phyloP scores from a whole-genome alignment of 2,797 vertebrate species.

The Triplophysa bombifrons region DNA sequence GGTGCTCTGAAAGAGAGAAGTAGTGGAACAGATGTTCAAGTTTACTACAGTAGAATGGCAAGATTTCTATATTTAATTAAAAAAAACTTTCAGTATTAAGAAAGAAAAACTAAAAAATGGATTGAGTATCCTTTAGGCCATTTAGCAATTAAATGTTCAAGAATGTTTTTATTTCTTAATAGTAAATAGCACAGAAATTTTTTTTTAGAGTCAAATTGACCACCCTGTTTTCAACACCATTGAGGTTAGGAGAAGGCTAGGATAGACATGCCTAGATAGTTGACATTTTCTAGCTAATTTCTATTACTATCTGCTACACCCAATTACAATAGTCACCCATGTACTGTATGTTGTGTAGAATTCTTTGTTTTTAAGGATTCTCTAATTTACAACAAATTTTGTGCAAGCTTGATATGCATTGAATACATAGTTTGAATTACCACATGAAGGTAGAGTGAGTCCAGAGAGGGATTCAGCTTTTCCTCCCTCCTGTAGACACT shows the following conservation, averaged over 20 bases:
- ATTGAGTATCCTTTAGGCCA: too few relatives aligned
- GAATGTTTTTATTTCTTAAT: too few relatives aligned
- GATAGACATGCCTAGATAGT: neutral
- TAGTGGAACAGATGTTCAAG: neutral
- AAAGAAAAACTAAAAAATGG: too few relatives aligned
- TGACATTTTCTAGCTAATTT: neutral
- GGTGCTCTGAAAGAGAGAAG: slow-evolving; percentile 76
- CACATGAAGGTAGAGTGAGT: slow-evolving; percentile 87
- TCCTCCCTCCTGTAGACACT: slow-evolving; percentile 83
- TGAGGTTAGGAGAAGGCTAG: neutral
- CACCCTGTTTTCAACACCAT: neutral
- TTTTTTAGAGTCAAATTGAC: neutral
- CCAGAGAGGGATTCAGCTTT: slow-evolving; percentile 74
- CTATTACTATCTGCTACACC: neutral
- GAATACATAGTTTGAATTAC: slow-evolving; percentile 71
- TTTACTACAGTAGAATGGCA: neutral
- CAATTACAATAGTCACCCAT: neutral
- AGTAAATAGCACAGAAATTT: too few relatives aligned
- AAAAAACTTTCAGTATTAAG: too few relatives aligned
- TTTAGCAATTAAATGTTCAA: too few relatives aligned
- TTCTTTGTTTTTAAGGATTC: too few relatives aligned
- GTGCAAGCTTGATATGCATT: neutral
- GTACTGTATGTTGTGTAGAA: too few relatives aligned
- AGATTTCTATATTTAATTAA: too few relatives aligned
- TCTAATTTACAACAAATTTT: too few relatives aligned